Conservation (phyloP, 2,888 invertebrate species). For the Drosophila mulleri region DNA sequence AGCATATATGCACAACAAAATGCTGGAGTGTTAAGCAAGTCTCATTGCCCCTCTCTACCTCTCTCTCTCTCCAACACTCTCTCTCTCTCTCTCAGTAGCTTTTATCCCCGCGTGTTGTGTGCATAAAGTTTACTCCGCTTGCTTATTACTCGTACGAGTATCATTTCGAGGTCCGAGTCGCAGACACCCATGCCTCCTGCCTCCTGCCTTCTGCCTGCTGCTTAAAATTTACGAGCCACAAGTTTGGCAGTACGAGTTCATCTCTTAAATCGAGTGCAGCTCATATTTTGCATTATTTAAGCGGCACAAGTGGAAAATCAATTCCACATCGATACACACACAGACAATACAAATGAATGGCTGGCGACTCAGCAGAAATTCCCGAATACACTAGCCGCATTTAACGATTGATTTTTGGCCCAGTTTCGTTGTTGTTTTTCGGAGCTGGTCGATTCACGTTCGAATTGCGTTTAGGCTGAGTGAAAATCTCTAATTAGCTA, state of each 20-base stretch:
- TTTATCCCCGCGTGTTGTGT: constrained; percentile 11
- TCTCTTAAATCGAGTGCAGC: constrained; percentile 42
- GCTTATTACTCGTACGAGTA: constrained; percentile 58
- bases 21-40: constrained; percentile 9
- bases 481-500: constrained; percentile 81
- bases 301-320: constrained; percentile 32
- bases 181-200: constrained; percentile 27
- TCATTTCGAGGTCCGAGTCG: constrained; percentile 41
- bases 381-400: constrained; percentile 22
- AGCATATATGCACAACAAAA: constrained; percentile 35
- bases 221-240: constrained; percentile 53
- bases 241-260: constrained; percentile 19
- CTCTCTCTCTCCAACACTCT: constrained; percentile 7
- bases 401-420: constrained; percentile 67
- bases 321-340: constrained; percentile 18
- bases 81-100: neutral
- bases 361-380: constrained; percentile 47
- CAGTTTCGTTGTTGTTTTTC: constrained; percentile 24
- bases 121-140: constrained; percentile 50
- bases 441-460: constrained; percentile 39
- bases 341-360: constrained; percentile 27
- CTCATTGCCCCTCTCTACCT: neutral
- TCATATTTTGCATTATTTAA: constrained; percentile 48
- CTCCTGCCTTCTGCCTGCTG: constrained; percentile 27
- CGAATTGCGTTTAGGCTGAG: constrained; percentile 43